These are phyloP conservation scores for Chesias legatella DNA, from an alignment of 2,888 invertebrate species.

Conservation along the genomic window DNA sequence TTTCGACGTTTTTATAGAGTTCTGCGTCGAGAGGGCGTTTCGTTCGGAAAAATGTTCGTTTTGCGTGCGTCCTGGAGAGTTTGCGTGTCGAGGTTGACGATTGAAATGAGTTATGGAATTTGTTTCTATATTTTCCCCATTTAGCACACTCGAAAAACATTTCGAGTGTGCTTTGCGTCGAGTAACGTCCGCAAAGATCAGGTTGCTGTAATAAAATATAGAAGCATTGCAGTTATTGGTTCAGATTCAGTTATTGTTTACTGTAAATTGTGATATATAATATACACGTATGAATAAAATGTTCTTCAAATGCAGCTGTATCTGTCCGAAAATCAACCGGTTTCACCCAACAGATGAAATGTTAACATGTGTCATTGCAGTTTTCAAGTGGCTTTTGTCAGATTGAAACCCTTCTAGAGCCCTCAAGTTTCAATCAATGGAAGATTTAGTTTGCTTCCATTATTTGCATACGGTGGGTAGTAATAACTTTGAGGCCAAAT, in stretches of 20 bases:
- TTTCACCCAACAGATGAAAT: slow-evolving; percentile 44
- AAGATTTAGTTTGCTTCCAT: slow-evolving; percentile 51
- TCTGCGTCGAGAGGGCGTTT: slow-evolving; percentile 76
- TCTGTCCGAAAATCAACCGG: too few relatives aligned
- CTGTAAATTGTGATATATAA: too few relatives aligned
- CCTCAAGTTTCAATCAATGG: slow-evolving; percentile 56
- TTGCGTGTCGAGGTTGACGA: slow-evolving; percentile 70
- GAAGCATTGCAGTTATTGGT: neutral
- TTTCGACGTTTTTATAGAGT: slow-evolving; percentile 79
- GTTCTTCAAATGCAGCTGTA: too few relatives aligned
- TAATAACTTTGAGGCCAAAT: slow-evolving; percentile 4
- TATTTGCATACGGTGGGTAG: slow-evolving; percentile 40
- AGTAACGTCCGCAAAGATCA: slow-evolving; percentile 12
- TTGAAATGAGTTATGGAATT: slow-evolving; percentile 72
- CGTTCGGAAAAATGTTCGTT: slow-evolving; percentile 79
- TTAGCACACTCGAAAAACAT: slow-evolving; percentile 49
- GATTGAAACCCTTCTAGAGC: slow-evolving; percentile 60
- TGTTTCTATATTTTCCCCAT: slow-evolving; percentile 52
- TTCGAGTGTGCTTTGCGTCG: slow-evolving; percentile 49
- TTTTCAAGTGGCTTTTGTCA: slow-evolving; percentile 69
- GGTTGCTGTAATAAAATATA: neutral
- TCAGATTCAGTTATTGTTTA: too few relatives aligned
- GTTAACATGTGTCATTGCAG: slow-evolving; percentile 76
- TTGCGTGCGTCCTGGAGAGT: slow-evolving; percentile 76
- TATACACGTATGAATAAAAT: too few relatives aligned